phyloP scores from a whole-genome alignment of 2,888 invertebrate species.

The Rhopalosiphum nymphaeae region DNA sequence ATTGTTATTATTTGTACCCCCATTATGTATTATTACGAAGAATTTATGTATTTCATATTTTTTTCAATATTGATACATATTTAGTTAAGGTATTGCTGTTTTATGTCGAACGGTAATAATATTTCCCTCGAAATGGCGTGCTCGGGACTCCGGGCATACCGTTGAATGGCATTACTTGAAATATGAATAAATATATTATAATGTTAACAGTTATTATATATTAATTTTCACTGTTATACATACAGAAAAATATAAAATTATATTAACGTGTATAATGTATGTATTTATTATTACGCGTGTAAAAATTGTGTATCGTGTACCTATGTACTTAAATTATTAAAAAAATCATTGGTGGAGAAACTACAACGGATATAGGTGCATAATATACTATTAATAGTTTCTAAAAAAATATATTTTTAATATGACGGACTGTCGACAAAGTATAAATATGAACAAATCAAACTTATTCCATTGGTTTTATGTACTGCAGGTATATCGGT shows the following conservation, averaged over 20 bases:
- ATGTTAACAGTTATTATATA: background rate
- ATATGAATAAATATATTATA: background rate
- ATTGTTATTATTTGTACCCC: background rate
- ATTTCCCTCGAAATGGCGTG: background rate
- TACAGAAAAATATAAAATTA: background rate
- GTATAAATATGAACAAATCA: background rate
- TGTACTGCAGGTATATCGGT: background rate
- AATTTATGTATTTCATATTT: background rate
- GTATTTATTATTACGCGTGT: background rate
- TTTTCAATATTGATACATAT: background rate
- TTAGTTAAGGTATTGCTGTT: background rate
- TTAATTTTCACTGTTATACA: background rate
- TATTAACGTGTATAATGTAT: background rate
- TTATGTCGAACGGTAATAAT: background rate
- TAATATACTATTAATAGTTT: background rate
- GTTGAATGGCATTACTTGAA: background rate
- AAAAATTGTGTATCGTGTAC: background rate
- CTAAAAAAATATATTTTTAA: background rate
- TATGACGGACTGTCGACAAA: background rate
- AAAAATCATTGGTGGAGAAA: background rate
- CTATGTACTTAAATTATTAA: background rate
- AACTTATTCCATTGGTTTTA: background rate
- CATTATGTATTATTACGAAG: background rate
- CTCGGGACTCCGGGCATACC: background rate
- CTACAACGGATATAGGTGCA: background rate